Conservation (phyloP, 2,113 vertebrate species). For the Burhinus oedicnemus region DNA sequence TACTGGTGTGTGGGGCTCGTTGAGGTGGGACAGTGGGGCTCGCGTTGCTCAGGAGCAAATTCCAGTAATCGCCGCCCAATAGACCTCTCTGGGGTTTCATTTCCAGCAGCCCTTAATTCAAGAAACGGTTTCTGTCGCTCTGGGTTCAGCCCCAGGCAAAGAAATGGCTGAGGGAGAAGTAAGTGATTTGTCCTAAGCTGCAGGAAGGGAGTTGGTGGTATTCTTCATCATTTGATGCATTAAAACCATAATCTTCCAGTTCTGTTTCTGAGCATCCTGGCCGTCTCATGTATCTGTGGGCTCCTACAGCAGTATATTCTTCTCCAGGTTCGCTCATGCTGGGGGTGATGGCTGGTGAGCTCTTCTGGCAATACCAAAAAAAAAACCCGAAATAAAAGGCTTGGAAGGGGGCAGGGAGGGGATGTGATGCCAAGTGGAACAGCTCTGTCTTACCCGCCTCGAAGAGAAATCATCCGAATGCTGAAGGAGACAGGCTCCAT, state of each 20-base stretch:
- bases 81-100: not conserved
- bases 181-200: not conserved
- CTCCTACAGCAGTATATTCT: not conserved
- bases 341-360: not conserved
- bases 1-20: not conserved
- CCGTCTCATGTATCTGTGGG: not conserved
- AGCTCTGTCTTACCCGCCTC: constrained; percentile 4
- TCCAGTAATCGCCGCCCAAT: not conserved
- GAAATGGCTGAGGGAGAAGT: constrained; percentile 1
- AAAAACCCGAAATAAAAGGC: not conserved
- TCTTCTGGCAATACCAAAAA: not conserved
- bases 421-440: constrained; percentile 32
- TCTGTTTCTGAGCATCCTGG: not conserved
- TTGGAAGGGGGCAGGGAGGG: not conserved
- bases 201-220: not conserved
- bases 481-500: constrained; percentile 39
- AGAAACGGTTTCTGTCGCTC: not conserved
- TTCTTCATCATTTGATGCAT: constrained; percentile 56
- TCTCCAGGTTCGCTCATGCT: not conserved
- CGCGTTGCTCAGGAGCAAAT: not conserved
- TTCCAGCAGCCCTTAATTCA: constrained; percentile 24
- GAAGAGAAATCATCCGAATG: constrained; percentile 28
- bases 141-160: not conserved
- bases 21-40: not conserved
- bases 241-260: constrained; percentile 33